These are phyloP conservation scores for Oryzaephilus surinamensis DNA, from an alignment of 1,140 invertebrate species.

Conservation along the genomic window DNA sequence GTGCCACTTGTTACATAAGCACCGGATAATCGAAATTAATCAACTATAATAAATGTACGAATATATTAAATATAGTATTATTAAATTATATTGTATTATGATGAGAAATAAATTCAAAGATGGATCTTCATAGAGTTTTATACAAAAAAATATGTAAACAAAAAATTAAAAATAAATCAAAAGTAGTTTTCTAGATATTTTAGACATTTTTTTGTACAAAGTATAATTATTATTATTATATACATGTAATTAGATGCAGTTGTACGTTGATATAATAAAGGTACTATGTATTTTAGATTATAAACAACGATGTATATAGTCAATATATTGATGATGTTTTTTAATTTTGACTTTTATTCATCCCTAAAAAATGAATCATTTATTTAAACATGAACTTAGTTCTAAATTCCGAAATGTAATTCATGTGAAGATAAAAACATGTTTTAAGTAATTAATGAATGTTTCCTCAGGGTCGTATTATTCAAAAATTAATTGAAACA, in stretches of 20 bases:
- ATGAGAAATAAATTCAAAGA: conserved; percentile 10
- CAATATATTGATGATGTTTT: conserved; percentile 24
- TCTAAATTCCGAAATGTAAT: too few relatives aligned
- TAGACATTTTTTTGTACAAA: conserved; percentile 37
- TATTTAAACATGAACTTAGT: too few relatives aligned
- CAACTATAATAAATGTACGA: conserved; percentile 4
- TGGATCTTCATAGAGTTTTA: conserved; percentile 31
- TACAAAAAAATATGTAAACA: conserved; percentile 19
- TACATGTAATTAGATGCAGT: conserved; percentile 24
- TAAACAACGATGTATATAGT: conserved; percentile 26
- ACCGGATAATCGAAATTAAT: conserved; percentile 14
- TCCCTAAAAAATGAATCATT: too few relatives aligned
- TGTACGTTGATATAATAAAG: conserved; percentile 24
- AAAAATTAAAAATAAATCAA: conserved; percentile 27
- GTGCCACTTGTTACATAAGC: conserved; percentile 19
- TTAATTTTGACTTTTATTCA: conserved; percentile 1
- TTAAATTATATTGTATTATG: neutral
- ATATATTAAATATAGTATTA: neutral
- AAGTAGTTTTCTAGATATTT: conserved; percentile 38
- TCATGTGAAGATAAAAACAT: too few relatives aligned
- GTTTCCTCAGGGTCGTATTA: too few relatives aligned
- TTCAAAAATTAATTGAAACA: too few relatives aligned
- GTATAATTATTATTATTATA: too few relatives aligned
- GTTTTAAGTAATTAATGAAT: too few relatives aligned
- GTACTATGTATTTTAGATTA: conserved; percentile 24